A percentile compares a stretch with the other conserved stretches of the same genome.
phyloP scores from a whole-genome alignment of 2,797 vertebrate species.

The Buceros bicornis region DNA sequence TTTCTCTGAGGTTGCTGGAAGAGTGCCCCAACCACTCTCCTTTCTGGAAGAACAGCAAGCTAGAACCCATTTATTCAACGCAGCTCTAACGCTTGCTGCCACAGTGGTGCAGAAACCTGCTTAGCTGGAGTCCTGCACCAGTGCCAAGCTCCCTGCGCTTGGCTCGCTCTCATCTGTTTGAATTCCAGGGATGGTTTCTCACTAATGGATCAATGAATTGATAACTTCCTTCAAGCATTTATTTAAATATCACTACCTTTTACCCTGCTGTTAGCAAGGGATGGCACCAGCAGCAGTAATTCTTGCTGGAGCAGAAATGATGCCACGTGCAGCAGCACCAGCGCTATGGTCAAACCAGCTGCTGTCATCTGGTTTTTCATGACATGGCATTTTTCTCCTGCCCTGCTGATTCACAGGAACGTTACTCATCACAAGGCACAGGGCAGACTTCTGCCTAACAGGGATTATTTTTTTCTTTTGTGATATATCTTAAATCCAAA shows the following conservation, averaged over 20 bases:
- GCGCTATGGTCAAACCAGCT: fast-evolving
- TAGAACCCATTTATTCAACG: background rate
- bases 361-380: fast-evolving
- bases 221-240: background rate
- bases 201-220: background rate
- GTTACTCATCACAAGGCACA: background rate
- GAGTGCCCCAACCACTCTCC: background rate
- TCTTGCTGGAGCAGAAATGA: background rate
- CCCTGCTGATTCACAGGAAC: background rate
- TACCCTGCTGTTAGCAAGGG: background rate
- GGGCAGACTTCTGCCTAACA: background rate
- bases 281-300: background rate
- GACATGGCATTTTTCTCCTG: background rate
- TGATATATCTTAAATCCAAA: background rate
- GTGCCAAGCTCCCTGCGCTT: background rate
- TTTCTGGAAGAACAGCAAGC: background rate
- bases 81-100: background rate
- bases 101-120: background rate
- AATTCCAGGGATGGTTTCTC: background rate
- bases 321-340: fast-evolving
- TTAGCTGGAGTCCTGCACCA: background rate
- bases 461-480: background rate
- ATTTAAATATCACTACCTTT: background rate
- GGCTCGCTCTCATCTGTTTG: background rate
- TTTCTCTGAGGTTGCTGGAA: slow-evolving; percentile 22